phyloP scores from a whole-genome alignment of 1,140 invertebrate genomes.

The Ylistrum balloti region DNA sequence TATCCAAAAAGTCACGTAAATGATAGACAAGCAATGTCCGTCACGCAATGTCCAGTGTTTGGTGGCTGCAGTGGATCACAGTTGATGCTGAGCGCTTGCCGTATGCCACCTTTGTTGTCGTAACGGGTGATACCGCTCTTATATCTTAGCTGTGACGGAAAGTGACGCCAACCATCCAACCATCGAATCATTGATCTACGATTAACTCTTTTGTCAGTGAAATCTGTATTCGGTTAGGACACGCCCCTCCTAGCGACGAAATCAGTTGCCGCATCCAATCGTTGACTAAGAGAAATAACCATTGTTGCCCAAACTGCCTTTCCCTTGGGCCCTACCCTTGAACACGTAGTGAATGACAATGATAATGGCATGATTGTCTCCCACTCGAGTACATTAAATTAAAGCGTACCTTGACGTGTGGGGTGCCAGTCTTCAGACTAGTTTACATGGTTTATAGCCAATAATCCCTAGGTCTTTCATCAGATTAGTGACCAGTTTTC shows the following conservation, averaged over 20 bases:
- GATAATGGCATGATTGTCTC: not conserved
- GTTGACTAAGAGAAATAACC: not conserved
- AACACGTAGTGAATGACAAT: not conserved
- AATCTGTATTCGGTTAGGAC: not conserved
- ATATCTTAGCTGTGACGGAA: constrained; percentile 33
- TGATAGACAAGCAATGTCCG: constrained; percentile 8
- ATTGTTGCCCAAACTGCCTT: not conserved
- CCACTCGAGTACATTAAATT: not conserved
- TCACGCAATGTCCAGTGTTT: not conserved
- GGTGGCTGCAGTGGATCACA: not conserved
- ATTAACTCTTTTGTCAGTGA: not conserved
- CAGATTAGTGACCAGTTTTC: too few species aligned
- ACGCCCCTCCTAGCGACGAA: constrained; percentile 11
- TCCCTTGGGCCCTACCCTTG: not conserved
- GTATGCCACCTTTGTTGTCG: not conserved
- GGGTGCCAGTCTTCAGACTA: not conserved
- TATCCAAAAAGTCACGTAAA: not conserved
- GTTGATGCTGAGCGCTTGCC: not conserved
- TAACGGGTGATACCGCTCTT: not conserved
- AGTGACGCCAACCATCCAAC: not conserved
- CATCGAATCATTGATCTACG: constrained; percentile 23
- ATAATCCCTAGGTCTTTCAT: not conserved
- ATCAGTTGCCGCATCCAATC: not conserved
- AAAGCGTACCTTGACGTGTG: not conserved
- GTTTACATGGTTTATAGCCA: not conserved